A percentile compares a stretch with the other conserved stretches of the same genome.
phyloP scores from a whole-genome alignment of 2,113 vertebrate genomes.

The Grantiella picta region DNA sequence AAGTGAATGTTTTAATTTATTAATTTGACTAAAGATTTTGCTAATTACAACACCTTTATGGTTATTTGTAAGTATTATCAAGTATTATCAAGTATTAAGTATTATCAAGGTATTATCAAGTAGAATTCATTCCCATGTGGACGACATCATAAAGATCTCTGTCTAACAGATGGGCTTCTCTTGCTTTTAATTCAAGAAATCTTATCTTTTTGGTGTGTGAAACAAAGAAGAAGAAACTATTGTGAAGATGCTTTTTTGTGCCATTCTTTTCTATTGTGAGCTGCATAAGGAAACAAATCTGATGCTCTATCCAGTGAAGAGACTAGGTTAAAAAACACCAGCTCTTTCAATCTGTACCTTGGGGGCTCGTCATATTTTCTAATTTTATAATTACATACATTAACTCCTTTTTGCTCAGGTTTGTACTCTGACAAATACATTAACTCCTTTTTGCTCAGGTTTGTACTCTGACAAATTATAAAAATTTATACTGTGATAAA shows the following conservation, averaged over 20 bases:
- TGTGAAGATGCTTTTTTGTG: not conserved
- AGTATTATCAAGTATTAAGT: no score
- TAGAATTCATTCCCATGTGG: not conserved
- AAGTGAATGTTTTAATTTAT: not conserved
- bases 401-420: not conserved
- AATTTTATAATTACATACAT: not conserved
- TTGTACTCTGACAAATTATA: not conserved
- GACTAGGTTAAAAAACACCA: not conserved
- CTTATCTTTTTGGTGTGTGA: not conserved
- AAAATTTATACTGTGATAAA: not conserved
- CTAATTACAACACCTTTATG: not conserved
- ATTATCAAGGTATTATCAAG: no score
- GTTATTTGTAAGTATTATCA: no score
- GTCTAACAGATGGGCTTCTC: conserved; percentile 11
- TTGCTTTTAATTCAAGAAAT: not conserved
- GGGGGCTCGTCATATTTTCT: not conserved
- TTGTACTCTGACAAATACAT: not conserved
- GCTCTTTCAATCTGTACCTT: not conserved
- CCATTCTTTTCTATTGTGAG: not conserved
- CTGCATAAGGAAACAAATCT: not conserved
- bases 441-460: not conserved
- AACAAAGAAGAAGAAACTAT: not conserved
- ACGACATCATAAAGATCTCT: not conserved
- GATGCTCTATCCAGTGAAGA: not conserved
- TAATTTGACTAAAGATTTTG: not conserved